Percentiles rank a stretch among this genome's conserved stretches.
Evolutionary conservation across 2,113 vertebrate species (phyloP).

Genomic region (Isurus oxyrinchus): DNA sequence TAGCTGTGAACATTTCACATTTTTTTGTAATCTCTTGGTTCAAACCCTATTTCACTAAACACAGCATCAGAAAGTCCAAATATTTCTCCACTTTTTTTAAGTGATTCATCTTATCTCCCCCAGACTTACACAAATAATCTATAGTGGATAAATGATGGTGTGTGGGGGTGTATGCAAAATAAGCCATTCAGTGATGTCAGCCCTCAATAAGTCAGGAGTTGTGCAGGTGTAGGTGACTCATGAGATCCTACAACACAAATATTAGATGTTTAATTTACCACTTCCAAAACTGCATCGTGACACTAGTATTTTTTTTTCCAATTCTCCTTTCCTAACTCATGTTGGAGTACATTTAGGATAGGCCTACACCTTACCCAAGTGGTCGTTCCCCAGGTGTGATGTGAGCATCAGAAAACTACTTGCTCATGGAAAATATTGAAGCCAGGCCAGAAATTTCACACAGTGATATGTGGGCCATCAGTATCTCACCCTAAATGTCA

Average conservation of each 20-base stretch:
- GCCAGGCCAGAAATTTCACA: not conserved
- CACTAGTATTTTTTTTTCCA: not conserved
- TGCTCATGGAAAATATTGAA: not conserved
- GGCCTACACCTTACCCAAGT: not conserved
- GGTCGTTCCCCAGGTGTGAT: not conserved
- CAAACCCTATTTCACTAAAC: not conserved
- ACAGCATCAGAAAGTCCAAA: not conserved
- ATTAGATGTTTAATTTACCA: not conserved
- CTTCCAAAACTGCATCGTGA: not conserved
- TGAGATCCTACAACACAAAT: slow-evolving; percentile 21
- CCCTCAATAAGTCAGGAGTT: not conserved
- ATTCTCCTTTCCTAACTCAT: not conserved
- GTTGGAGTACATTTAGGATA: not conserved
- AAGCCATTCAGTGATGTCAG: not conserved
- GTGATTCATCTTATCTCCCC: slow-evolving; percentile 11
- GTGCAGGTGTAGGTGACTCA: slow-evolving; percentile 9
- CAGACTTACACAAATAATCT: slow-evolving; percentile 18
- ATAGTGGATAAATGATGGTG: slow-evolving; percentile 14
- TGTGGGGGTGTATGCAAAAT: slow-evolving; percentile 31
- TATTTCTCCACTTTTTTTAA: not conserved
- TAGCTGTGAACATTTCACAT: not conserved
- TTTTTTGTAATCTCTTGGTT: not conserved
- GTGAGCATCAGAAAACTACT: not conserved
- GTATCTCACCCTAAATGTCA: not conserved
- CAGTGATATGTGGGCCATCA: not conserved